Evolutionary conservation across 2,113 vertebrate species (phyloP).

Genomic region (Panurus biarmicus): DNA sequence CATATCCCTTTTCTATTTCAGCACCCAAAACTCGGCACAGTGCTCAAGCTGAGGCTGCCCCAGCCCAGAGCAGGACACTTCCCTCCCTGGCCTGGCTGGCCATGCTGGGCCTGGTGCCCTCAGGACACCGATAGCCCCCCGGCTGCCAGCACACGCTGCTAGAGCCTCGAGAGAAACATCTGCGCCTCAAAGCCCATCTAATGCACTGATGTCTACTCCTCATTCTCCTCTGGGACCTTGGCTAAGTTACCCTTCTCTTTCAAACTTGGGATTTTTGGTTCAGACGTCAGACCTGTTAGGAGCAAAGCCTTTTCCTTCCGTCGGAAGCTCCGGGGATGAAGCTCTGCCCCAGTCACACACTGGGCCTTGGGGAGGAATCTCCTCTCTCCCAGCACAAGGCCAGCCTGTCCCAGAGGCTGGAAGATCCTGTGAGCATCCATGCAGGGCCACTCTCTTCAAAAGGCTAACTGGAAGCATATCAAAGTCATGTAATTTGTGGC

Average conservation of each 20-base stretch:
- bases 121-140: not conserved
- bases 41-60: not conserved
- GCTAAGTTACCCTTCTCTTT: not conserved
- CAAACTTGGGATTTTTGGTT: not conserved
- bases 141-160: not conserved
- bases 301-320: not conserved
- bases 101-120: not conserved
- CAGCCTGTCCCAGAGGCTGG: not conserved
- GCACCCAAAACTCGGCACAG: not conserved
- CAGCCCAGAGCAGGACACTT: not conserved
- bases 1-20: not conserved
- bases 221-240: not conserved
- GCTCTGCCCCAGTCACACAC: not conserved
- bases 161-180: not conserved
- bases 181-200: not conserved
- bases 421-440: not conserved
- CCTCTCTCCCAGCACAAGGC: not conserved
- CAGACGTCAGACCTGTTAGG: not conserved
- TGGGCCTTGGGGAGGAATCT: not conserved
- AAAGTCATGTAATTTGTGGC: accelerated
- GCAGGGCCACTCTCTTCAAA: not conserved
- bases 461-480: not conserved
- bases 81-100: accelerated
- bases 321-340: not conserved
- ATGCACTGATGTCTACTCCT: not conserved